Evolutionary conservation across 2,888 invertebrate species (phyloP).

Genomic region (Conistra vaccinii): DNA sequence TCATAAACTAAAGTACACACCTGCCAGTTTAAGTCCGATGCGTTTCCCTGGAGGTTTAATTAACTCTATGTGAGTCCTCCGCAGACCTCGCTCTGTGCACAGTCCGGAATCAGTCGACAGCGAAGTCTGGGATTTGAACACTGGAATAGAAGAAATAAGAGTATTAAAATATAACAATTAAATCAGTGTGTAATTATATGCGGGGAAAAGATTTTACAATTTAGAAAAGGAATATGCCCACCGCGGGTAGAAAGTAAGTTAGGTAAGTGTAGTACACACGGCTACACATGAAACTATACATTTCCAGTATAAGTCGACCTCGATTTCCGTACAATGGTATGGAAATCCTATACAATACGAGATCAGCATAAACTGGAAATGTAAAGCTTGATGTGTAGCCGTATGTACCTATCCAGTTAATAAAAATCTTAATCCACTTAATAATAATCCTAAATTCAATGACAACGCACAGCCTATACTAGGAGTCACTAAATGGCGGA

Average conservation of each 20-base stretch:
- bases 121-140: conserved; percentile 88
- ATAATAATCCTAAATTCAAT: too few species aligned
- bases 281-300: too few species aligned
- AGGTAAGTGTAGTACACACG: too few species aligned
- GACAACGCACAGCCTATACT: too few species aligned
- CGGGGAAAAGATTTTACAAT: neutral
- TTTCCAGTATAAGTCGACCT: too few species aligned
- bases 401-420: too few species aligned
- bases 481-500: too few species aligned
- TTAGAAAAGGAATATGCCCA: neutral
- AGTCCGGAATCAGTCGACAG: conserved; percentile 89
- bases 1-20: conserved; percentile 71
- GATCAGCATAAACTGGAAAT: too few species aligned
- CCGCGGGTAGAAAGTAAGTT: neutral
- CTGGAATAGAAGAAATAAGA: conserved; percentile 75
- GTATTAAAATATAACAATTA: neutral
- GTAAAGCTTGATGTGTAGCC: too few species aligned
- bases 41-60: conserved; percentile 89
- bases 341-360: too few species aligned
- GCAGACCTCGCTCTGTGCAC: conserved; percentile 86
- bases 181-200: neutral
- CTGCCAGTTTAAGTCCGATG: conserved; percentile 91
- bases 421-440: too few species aligned
- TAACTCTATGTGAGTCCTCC: conserved; percentile 89
- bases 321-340: too few species aligned